Percentiles rank a stretch among this genome's conserved stretches.
Evolutionary conservation across 1,140 invertebrate genomes (phyloP).

Genomic region (Geopemphigus sp.): DNA sequence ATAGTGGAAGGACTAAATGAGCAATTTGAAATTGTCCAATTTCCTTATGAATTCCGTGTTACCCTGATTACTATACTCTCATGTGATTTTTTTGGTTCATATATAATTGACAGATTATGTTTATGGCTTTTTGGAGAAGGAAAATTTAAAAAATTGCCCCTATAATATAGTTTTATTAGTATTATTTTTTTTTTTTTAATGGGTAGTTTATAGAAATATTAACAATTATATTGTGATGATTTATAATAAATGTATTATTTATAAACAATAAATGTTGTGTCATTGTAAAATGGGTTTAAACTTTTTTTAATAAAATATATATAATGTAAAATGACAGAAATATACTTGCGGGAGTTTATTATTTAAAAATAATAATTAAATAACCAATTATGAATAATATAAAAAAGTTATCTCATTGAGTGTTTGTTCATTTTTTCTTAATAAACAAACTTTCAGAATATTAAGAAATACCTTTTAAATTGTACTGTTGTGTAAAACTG

Average conservation of each 20-base stretch:
- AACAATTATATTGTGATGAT: not conserved
- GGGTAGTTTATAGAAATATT: not conserved
- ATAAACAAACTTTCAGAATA: not conserved
- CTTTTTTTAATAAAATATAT: not conserved
- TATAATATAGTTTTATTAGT: not conserved
- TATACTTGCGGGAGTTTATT: not conserved
- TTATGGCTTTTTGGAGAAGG: conserved; percentile 87
- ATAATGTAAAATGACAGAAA: not conserved
- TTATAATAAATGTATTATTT: not conserved
- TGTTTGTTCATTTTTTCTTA: not conserved
- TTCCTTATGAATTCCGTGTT: conserved; percentile 84
- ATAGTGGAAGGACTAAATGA: conserved; percentile 72
- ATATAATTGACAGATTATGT: conserved; percentile 77
- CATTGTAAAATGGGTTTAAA: not conserved
- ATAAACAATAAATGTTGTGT: conserved; percentile 15
- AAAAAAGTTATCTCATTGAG: not conserved
- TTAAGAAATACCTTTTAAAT: not conserved
- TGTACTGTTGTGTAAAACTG: not conserved
- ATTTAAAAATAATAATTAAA: not conserved
- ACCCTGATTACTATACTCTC: conserved; percentile 75
- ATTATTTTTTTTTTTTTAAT: too few relatives aligned
- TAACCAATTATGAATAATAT: not conserved
- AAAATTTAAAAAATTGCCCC: conserved; percentile 56
- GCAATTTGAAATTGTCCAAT: conserved; percentile 87
- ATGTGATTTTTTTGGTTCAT: conserved; percentile 79